These are phyloP conservation scores for Terrapene triunguis DNA, from an alignment of 2,113 vertebrate species.

Conservation along the genomic window DNA sequence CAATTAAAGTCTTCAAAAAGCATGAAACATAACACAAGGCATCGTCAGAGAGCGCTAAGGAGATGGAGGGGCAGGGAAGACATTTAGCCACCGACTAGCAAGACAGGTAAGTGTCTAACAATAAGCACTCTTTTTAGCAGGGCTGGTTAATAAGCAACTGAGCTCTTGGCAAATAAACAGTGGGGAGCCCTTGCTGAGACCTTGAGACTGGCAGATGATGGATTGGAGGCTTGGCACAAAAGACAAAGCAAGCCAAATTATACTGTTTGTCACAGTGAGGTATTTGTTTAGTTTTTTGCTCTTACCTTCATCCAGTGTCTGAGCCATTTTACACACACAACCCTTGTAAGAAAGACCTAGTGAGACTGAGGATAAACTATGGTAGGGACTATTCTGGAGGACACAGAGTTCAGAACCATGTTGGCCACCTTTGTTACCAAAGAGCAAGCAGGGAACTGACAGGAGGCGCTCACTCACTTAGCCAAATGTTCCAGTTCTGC, in stretches of 20 bases:
- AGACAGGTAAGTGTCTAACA: neutral
- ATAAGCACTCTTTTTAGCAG: neutral
- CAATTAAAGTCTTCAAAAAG: neutral
- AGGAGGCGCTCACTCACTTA: neutral
- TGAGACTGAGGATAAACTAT: constrained; percentile 7
- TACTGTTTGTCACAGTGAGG: neutral
- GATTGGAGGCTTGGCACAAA: neutral
- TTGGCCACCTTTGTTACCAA: neutral
- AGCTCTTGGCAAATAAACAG: neutral
- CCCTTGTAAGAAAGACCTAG: neutral
- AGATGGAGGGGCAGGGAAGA: neutral
- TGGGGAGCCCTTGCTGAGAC: neutral
- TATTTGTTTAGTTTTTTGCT: neutral
- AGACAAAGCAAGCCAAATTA: constrained; percentile 13
- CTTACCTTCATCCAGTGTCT: constrained; percentile 18
- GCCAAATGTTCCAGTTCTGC: neutral
- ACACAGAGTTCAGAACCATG: neutral
- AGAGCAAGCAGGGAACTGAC: neutral
- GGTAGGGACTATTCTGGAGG: neutral
- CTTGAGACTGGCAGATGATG: neutral
- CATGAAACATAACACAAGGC: neutral
- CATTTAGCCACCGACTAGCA: neutral
- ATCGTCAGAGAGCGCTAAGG: neutral
- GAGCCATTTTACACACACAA: neutral
- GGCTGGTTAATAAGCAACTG: neutral